A percentile compares a stretch with the other conserved stretches of the same genome.
These are phyloP conservation scores for Drosophila kikkawai DNA, from an alignment of 1,140 invertebrate species.

Conservation along the genomic window DNA sequence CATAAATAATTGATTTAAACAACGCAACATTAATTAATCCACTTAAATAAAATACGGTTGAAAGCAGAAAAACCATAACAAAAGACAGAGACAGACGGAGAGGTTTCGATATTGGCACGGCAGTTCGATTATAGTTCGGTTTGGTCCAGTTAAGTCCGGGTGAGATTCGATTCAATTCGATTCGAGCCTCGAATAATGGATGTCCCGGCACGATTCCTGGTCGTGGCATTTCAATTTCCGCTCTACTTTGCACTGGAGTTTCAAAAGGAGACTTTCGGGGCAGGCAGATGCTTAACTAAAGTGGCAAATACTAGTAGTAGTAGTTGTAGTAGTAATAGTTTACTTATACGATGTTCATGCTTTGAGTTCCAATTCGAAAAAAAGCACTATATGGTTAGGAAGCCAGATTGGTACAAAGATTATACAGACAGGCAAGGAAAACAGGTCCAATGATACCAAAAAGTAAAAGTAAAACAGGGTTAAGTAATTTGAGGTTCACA, in stretches of 20 bases:
- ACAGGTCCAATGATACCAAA: conserved; percentile 19
- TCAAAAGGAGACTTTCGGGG: conserved; percentile 14
- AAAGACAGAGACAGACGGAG: conserved; percentile 32
- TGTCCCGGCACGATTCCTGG: conserved; percentile 18
- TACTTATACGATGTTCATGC: conserved; percentile 45
- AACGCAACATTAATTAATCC: conserved; percentile 57
- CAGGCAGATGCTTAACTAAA: conserved; percentile 46
- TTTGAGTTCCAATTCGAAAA: conserved; percentile 40
- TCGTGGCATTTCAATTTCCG: conserved; percentile 44
- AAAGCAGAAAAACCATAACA: conserved; percentile 43
- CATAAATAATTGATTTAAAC: conserved; percentile 58
- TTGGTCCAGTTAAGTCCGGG: conserved; percentile 21
- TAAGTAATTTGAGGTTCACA: conserved; percentile 12
- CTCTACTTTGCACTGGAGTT: conserved; percentile 19
- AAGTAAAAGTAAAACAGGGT: conserved; percentile 3
- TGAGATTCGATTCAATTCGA: conserved; percentile 24
- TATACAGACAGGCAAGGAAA: conserved; percentile 1
- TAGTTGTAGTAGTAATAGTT: not conserved
- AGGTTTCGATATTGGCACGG: conserved; percentile 4
- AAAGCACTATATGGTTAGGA: conserved; percentile 26
- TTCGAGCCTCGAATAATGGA: conserved; percentile 27
- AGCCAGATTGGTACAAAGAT: conserved; percentile 25
- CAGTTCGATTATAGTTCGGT: not conserved
- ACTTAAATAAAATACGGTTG: conserved; percentile 42
- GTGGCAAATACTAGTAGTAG: conserved; percentile 58